These are phyloP conservation scores for Pyrocoelia pectoralis DNA, from an alignment of 2,888 invertebrate genomes.

Conservation along the genomic window DNA sequence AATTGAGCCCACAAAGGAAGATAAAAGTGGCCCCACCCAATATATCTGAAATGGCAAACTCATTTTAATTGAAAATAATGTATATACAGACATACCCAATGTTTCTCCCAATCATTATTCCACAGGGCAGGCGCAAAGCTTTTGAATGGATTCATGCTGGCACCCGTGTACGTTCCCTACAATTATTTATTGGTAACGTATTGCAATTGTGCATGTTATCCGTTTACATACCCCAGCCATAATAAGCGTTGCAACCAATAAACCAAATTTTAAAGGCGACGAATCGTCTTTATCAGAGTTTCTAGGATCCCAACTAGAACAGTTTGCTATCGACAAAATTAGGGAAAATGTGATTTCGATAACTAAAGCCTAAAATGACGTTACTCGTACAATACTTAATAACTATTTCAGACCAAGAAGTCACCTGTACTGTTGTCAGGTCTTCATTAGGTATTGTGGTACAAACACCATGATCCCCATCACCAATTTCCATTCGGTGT, in stretches of 20 bases:
- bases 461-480: slow-evolving; percentile 40
- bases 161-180: slow-evolving; percentile 67
- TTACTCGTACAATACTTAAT: background rate
- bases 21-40: slow-evolving; percentile 52
- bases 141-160: slow-evolving; percentile 75
- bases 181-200: background rate
- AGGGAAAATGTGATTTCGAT: slow-evolving; percentile 71
- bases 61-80: too few relatives aligned
- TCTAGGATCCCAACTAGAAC: slow-evolving; percentile 75
- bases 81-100: slow-evolving; percentile 67
- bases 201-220: slow-evolving; percentile 16
- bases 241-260: slow-evolving; percentile 70
- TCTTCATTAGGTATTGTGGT: slow-evolving; percentile 45
- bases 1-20: slow-evolving; percentile 46
- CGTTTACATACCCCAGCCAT: slow-evolving; percentile 70
- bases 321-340: slow-evolving; percentile 70
- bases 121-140: slow-evolving; percentile 76
- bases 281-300: slow-evolving; percentile 71
- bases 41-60: slow-evolving; percentile 56
- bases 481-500: slow-evolving; percentile 22
- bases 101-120: slow-evolving; percentile 68
- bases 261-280: slow-evolving; percentile 70
- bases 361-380: slow-evolving; percentile 62
- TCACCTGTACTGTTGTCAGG: slow-evolving; percentile 23
- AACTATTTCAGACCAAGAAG: too few relatives aligned